Percentiles rank a stretch among this genome's conserved stretches.
Evolutionary conservation across 2,797 vertebrate species (phyloP).

Genomic region (Anguilla megastoma): DNA sequence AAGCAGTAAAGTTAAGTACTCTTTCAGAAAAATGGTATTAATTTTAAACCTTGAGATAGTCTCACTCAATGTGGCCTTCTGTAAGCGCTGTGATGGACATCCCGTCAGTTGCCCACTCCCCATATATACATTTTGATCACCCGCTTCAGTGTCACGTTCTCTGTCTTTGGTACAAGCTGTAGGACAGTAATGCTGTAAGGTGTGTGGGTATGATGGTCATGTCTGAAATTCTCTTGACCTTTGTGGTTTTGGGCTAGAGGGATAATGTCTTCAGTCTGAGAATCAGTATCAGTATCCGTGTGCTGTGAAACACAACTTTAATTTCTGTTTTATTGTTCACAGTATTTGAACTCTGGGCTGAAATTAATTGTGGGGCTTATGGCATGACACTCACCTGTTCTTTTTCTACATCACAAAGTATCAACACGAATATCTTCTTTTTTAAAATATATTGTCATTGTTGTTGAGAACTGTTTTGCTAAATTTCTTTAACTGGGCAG

Average conservation of each 20-base stretch:
- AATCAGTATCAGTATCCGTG: neutral
- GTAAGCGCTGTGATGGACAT: neutral
- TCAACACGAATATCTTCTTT: neutral
- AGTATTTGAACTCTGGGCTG: neutral
- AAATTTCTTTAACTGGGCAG: neutral
- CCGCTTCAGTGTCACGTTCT: neutral
- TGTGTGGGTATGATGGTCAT: neutral
- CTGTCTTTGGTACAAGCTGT: neutral
- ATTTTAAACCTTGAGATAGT: neutral
- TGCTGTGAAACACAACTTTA: neutral
- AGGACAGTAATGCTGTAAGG: neutral
- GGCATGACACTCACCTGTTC: neutral
- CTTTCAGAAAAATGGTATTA: neutral
- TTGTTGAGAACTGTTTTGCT: neutral
- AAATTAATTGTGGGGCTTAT: neutral
- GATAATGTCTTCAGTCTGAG: neutral
- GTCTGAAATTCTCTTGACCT: neutral
- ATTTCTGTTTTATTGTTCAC: neutral
- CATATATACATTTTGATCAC: neutral
- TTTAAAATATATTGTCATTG: neutral
- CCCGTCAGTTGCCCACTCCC: neutral
- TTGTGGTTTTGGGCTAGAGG: neutral
- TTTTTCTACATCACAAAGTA: neutral
- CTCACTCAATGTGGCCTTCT: neutral
- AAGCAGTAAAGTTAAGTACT: neutral